phyloP scores from a whole-genome alignment of 2,113 vertebrate species.

The Chloroceryle aenea region DNA sequence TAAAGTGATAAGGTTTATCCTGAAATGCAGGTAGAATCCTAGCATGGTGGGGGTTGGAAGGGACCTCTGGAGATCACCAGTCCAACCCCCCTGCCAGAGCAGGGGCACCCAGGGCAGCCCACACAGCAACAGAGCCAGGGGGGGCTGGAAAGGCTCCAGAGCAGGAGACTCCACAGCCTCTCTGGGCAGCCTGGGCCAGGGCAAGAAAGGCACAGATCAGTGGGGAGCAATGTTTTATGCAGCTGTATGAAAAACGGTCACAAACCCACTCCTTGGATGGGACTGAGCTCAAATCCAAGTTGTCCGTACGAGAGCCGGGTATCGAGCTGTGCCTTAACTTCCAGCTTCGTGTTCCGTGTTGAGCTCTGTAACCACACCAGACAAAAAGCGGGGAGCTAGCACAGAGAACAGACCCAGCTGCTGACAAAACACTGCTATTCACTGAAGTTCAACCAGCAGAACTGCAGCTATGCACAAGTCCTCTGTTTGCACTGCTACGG shows the following conservation, averaged over 20 bases:
- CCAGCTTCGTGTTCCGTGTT: background rate
- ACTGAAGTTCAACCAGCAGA: background rate
- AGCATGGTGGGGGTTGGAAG: too few species aligned
- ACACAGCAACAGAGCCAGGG: too few species aligned
- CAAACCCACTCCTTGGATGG: background rate
- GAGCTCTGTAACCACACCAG: background rate
- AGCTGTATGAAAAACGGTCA: accelerated
- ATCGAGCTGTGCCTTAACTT: background rate
- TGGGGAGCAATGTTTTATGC: accelerated
- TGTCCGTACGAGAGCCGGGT: background rate
- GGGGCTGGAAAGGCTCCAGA: too few species aligned
- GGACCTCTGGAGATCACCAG: too few species aligned
- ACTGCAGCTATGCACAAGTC: accelerated
- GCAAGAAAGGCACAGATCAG: accelerated
- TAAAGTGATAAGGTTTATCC: background rate
- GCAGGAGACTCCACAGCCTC: too few species aligned
- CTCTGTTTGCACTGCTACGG: accelerated
- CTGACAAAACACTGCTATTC: background rate
- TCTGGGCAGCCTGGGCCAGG: background rate
- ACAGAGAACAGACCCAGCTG: background rate
- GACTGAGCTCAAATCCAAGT: background rate
- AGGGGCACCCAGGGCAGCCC: too few species aligned
- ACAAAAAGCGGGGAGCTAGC: background rate
- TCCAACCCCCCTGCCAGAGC: too few species aligned
- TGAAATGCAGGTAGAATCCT: too few species aligned